These are phyloP conservation scores for Mirounga angustirostris DNA, from an alignment of 2,113 vertebrate species.

Conservation along the genomic window DNA sequence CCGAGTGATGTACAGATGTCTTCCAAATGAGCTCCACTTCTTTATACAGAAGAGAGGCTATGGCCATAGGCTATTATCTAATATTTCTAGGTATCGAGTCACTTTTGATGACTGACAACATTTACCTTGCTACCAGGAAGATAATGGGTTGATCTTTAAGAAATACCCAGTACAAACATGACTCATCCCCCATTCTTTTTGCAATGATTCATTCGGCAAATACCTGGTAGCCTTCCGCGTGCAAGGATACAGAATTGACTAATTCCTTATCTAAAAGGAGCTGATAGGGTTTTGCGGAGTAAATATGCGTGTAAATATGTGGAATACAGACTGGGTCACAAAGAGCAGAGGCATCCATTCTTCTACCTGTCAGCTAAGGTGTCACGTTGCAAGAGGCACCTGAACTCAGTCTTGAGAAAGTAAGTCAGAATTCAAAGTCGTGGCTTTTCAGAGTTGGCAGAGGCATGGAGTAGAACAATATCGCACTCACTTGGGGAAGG, in stretches of 20 bases:
- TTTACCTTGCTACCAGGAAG: slow-evolving; percentile 1
- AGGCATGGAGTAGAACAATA: background rate
- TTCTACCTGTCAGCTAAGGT: background rate
- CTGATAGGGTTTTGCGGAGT: background rate
- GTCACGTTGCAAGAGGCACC: background rate
- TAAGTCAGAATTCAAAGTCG: background rate
- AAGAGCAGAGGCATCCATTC: background rate
- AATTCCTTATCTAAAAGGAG: background rate
- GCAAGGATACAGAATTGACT: background rate
- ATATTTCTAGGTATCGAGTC: background rate
- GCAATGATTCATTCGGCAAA: slow-evolving; percentile 23
- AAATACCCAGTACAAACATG: background rate
- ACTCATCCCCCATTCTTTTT: background rate
- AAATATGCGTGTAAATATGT: background rate
- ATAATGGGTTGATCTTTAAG: slow-evolving; percentile 29
- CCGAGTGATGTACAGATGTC: slow-evolving; percentile 55
- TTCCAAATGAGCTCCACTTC: slow-evolving; percentile 49
- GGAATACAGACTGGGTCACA: background rate
- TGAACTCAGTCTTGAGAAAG: background rate
- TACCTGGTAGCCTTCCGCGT: background rate
- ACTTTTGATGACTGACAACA: background rate
- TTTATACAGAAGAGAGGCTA: slow-evolving; percentile 7
- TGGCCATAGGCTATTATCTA: background rate
- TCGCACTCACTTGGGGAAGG: background rate
- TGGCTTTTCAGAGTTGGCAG: background rate